Base-by-base conservation (phyloP, 2,113 vertebrate genomes). In the Pedetes capensis region DNA sequence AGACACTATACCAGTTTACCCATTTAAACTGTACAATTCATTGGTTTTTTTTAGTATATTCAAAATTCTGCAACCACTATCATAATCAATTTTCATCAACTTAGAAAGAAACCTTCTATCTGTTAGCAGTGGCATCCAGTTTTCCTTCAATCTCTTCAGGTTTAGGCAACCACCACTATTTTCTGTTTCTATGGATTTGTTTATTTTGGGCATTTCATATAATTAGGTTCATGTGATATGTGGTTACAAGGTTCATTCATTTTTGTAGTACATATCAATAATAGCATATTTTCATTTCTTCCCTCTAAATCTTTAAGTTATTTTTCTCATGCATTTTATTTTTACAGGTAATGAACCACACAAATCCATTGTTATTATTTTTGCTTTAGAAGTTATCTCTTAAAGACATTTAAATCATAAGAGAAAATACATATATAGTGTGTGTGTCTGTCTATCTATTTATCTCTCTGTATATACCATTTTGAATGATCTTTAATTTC, bases 381-480 rank as follows among this genome's bases (percentile, higher is more conserved):
- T 66, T 49, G 39, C n/a, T 79, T 94, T 71, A 85, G 61, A 7
- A 69, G 39, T 82, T 66, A 79, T 47, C 29, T 81, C n/a, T 84
- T 59, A 85, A 86, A 59, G 5, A 79, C 22, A 85, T 79, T 94
- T 89, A 94, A 84, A 27, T 88, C 61, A 87, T 83, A 66, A 83
- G 25, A 63, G 68, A 81, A 81, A 72, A 85, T 44, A 59, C 13
- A 57, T 27, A 34, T 29, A 18, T 32, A 79, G n/a, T 51, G 76
- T 84, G 25, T 88, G n/a, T n/a, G n/a, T n/a, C n/a, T n/a, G n/a
- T n/a, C n/a, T n/a, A n/a, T n/a, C n/a, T n/a, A n/a, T n/a, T n/a
- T n/a, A n/a, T n/a, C n/a, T n/a, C n/a, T n/a, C n/a, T n/a, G 55
- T 51, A 69, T 34, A 76, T 3, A n/a, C 53, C 37, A 94, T 85